Conservation (phyloP, 2,113 vertebrate genomes). For the Osmerus mordax region DNA sequence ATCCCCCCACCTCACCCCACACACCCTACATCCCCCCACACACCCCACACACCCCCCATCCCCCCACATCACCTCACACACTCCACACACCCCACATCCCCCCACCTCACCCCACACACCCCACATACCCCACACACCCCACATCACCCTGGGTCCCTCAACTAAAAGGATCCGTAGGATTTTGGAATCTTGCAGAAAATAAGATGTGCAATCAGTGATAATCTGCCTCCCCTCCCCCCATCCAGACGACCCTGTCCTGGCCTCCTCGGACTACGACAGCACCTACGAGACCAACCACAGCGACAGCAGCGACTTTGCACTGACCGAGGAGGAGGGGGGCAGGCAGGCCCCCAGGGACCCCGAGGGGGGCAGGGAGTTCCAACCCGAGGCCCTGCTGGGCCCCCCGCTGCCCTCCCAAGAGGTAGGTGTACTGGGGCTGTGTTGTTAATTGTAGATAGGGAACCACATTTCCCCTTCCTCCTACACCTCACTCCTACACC, state of each 20-base stretch:
- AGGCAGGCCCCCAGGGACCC: slow-evolving; percentile 26
- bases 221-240: not conserved
- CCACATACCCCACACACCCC: no score
- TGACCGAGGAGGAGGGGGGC: slow-evolving; percentile 86
- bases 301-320: slow-evolving; percentile 90
- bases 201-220: not conserved
- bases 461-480: not conserved
- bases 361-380: slow-evolving; percentile 48
- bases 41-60: no score
- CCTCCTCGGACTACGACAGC: slow-evolving; percentile 90
- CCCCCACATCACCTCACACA: no score
- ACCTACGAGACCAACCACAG: slow-evolving; percentile 93
- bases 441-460: no score
- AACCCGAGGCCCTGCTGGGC: slow-evolving; percentile 69
- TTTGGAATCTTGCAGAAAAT: not conserved
- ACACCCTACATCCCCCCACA: no score
- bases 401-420: slow-evolving; percentile 64
- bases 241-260: slow-evolving; percentile 81
- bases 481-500: not conserved
- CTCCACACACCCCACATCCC: no score
- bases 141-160: no score
- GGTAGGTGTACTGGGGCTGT: slow-evolving; percentile 40
- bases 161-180: no score
- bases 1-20: no score
- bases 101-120: no score